Evolutionary conservation across 2,113 vertebrate genomes (phyloP).

Genomic region (Callionymus lyra): DNA sequence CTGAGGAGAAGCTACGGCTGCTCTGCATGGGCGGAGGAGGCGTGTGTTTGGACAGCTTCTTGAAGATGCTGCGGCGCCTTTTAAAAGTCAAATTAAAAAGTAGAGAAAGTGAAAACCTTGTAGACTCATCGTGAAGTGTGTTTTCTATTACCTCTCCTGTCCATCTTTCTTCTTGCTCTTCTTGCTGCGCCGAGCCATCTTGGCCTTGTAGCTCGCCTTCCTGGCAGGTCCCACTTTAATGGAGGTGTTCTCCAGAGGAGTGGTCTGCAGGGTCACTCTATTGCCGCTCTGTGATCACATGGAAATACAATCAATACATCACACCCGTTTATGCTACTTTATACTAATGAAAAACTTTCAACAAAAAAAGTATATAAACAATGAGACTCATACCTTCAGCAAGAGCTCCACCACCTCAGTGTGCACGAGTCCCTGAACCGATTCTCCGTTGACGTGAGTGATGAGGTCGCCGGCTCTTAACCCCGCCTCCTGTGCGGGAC

Average conservation of each 20-base stretch:
- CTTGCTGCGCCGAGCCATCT: constrained; percentile 86
- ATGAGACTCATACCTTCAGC: constrained; percentile 78
- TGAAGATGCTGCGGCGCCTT: constrained; percentile 76
- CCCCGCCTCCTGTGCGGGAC: constrained; percentile 84
- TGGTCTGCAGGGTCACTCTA: constrained; percentile 82
- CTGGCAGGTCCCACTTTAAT: constrained; percentile 87
- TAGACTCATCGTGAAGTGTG: neutral
- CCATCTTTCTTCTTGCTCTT: constrained; percentile 78
- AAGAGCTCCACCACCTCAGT: constrained; percentile 87
- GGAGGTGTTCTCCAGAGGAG: constrained; percentile 87
- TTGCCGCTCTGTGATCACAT: constrained; percentile 73
- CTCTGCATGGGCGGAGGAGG: constrained; percentile 73
- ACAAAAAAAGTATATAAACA: too few relatives aligned
- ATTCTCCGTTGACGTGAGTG: constrained; percentile 88
- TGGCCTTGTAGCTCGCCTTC: constrained; percentile 77
- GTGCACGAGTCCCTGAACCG: constrained; percentile 85
- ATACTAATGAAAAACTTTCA: too few relatives aligned
- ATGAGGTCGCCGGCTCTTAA: constrained; percentile 84
- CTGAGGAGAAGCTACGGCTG: constrained; percentile 88
- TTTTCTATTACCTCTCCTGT: constrained; percentile 74
- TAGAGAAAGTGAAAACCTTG: neutral
- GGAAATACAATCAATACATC: too few relatives aligned
- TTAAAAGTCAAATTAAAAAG: constrained; percentile 12
- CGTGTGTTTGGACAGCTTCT: constrained; percentile 83
- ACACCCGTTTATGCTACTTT: too few relatives aligned